phyloP scores from a whole-genome alignment of 2,888 invertebrate genomes.

The Criorhina ranunculi region DNA sequence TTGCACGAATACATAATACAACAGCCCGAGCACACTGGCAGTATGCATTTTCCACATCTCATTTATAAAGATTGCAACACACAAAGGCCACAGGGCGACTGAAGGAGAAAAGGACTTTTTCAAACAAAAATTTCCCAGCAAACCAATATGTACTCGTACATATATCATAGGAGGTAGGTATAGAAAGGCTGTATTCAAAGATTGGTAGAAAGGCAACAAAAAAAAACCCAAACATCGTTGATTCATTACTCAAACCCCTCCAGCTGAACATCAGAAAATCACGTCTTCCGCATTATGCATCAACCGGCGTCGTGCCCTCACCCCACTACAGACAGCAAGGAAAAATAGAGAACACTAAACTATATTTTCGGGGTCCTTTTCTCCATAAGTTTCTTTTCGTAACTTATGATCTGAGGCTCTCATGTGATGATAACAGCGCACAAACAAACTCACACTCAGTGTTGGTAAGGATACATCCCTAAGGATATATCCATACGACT shows the following conservation, averaged over 20 bases:
- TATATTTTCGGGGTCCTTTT: background rate
- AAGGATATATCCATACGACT: slow-evolving; percentile 18
- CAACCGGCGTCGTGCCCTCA: background rate
- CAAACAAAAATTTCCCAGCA: background rate
- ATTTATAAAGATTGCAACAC: slow-evolving; percentile 26
- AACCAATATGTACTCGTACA: background rate
- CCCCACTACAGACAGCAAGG: background rate
- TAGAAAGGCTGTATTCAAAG: background rate
- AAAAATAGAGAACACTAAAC: slow-evolving; percentile 1
- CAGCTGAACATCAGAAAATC: slow-evolving; percentile 20
- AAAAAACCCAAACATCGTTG: background rate
- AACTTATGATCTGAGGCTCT: background rate
- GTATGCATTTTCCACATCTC: slow-evolving; percentile 28
- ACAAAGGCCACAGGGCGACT: background rate
- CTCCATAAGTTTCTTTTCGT: slow-evolving; percentile 5
- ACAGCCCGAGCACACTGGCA: background rate
- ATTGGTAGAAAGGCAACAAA: background rate
- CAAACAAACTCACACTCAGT: slow-evolving; percentile 3
- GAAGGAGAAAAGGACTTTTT: background rate
- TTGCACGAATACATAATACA: slow-evolving; percentile 38
- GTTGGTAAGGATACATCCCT: background rate
- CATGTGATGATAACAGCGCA: slow-evolving; percentile 4
- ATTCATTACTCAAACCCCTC: slow-evolving; percentile 33
- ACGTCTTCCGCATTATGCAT: background rate
- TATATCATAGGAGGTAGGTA: background rate